Evolutionary conservation across 2,113 vertebrate species (phyloP).

Genomic region (Protobothrops mucrosquamatus): DNA sequence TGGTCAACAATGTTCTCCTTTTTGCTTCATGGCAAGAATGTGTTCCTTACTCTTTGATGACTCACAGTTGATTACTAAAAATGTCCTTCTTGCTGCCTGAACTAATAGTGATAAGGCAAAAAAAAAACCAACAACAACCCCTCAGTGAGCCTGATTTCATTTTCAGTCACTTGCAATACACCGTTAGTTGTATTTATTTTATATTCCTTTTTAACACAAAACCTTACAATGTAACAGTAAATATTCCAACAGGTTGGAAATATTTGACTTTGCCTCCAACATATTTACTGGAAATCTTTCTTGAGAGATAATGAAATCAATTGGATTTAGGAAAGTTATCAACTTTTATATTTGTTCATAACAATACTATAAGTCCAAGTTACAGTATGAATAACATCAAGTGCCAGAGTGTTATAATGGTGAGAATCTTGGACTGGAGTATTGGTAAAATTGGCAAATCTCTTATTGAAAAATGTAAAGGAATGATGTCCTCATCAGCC

Average conservation of each 20-base stretch:
- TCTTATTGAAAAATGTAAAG: not conserved
- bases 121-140: not conserved
- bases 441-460: constrained; percentile 6
- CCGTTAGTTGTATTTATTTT: not conserved
- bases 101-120: not conserved
- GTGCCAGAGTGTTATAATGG: not conserved
- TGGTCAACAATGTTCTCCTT: constrained; percentile 39
- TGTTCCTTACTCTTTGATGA: constrained; percentile 27
- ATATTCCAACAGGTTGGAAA: not conserved
- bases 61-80: constrained; percentile 57
- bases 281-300: not conserved
- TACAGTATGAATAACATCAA: not conserved
- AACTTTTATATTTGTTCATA: not conserved
- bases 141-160: not conserved
- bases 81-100: constrained; percentile 21
- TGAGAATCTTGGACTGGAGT: not conserved
- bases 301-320: not conserved
- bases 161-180: not conserved
- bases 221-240: not conserved
- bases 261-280: not conserved
- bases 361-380: not conserved
- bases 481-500: not conserved
- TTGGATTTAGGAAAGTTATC: not conserved
- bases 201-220: not conserved
- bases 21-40: constrained; percentile 51